Base-by-base conservation (phyloP, 2,797 vertebrate species). In the Typhlichthys eigenmanni region DNA sequence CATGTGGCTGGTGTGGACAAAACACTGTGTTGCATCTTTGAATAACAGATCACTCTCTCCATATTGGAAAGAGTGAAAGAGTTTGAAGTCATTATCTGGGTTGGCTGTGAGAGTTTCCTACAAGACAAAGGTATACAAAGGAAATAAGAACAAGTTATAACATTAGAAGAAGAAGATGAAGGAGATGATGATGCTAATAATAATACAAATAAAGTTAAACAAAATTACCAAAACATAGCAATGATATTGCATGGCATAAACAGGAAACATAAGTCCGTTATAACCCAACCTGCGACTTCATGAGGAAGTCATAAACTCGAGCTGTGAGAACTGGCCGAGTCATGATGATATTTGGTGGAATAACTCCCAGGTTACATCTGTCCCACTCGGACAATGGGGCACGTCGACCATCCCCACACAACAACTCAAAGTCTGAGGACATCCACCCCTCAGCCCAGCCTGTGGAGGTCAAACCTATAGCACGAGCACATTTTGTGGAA, bases 31-130 rank as follows among this genome's bases (percentile, higher is more conserved):
- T 24, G 88, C 62, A 29, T 97, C 95, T 89, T 95, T 96, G 76
- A 97, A 97, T 60, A 97, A 91, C 63, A 97, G 83, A 79, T 97
- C 95, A 24, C 88, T 95, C 80, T 93, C 95, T 77, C 92, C 93
- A 14, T 94, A 96, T 43, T 87, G 87, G 46, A 89, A 79, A 0
- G 95, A 96, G 69, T 92, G 87, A 77, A 96, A 97, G 38, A 96
- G 91, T 0, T 87, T 89, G 73, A 97, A 96, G 12, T 88, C 87
- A 10, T 88, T 60, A 53, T 90, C 85, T 65, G 68, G 53, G 60
- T 83, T 91, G 57, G 85, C 78, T 73, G 81, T 66, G 58, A 94
- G 76, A 32, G 90, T 92, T 78, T 95, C 94, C 96, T 97, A 60
- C 17, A 43, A 13, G 14, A 24, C 14, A 5, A 43, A 66, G 51